A percentile compares a stretch with the other conserved stretches of the same genome.
Conservation (phyloP, 2,888 invertebrate genomes). For the Diabrotica balteata region DNA sequence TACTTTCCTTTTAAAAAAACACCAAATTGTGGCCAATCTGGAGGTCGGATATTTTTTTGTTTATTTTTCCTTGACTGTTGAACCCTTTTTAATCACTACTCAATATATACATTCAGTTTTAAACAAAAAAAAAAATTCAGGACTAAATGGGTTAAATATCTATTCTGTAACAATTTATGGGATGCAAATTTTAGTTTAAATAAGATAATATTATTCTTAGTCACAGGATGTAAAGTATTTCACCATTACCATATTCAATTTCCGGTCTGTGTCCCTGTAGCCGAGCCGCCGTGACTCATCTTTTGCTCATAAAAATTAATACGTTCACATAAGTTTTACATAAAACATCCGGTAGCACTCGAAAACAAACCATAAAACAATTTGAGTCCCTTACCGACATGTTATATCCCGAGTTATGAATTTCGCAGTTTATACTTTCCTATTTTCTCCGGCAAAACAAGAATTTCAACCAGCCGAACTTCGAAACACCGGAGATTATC, state of each 20-base stretch:
- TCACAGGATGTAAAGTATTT: too few relatives aligned
- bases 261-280: neutral
- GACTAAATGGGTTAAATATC: too few relatives aligned
- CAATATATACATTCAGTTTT: too few relatives aligned
- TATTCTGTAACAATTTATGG: too few relatives aligned
- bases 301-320: neutral
- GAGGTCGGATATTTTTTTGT: too few relatives aligned
- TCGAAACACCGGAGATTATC: conserved; percentile 24
- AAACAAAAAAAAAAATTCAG: too few relatives aligned
- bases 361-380: conserved; percentile 12
- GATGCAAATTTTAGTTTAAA: too few relatives aligned
- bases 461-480: conserved; percentile 6
- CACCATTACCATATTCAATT: neutral
- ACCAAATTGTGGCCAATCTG: too few relatives aligned
- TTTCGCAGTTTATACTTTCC: conserved; percentile 21
- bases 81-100: too few relatives aligned
- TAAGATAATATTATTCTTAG: too few relatives aligned
- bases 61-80: too few relatives aligned
- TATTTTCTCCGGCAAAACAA: conserved; percentile 13
- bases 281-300: neutral
- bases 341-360: neutral
- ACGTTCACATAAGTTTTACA: neutral
- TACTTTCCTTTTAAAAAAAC: too few relatives aligned
- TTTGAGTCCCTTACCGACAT: conserved; percentile 6
- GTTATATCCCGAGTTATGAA: conserved; percentile 7